Base-by-base conservation (phyloP, 2,113 vertebrate species). In the Macroglossus sobrinus region DNA sequence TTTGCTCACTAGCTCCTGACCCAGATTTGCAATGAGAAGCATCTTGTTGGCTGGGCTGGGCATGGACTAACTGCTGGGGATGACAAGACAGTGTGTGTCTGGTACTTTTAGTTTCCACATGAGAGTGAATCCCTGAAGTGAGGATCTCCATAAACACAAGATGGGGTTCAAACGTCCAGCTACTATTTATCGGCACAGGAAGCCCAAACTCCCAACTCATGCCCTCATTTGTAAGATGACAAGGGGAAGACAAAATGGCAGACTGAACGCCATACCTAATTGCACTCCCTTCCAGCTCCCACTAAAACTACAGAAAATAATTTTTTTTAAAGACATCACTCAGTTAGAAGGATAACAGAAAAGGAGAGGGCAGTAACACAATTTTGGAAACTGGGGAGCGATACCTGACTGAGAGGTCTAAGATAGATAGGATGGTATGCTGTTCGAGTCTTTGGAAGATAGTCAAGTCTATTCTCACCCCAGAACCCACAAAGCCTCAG, bases 301-400 rank as follows among this genome's bases (percentile, higher is more conserved):
- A 53, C 30, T 47, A 38, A 89, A 91, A 57, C 19, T 0, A 71
- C 24, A 57, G 40, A 33, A 57, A 43, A 19, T 40, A 40, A 30
- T 40, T 82, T 50, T 50, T 50, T 40, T 13, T 3, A 28, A 40
- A 93, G 57, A 91, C 35, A 43, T 66, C 81, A 47, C 45, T 93
- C 7, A 30, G 22, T 8, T 47, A 40, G 71, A 74, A 47, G 47
- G 47, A 21, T 82, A 45, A 28, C 6, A 59, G 11, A 64, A 24
- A 26, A 68, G 14, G 22, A 91, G 76, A 81, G 12, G 35, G 57
- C 14, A 50, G 40, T 55, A 55, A 35, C 13, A 7, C 0, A 13
- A 21, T 40, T 91, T 40, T 61, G 76, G 81, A 93, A 93, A 78
- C 43, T 84, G 64, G 40, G 18, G 64, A 72, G 13, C 24, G 5